Evolutionary conservation across 1,140 invertebrate species (phyloP).

Genomic region (Drosophila burlai): DNA sequence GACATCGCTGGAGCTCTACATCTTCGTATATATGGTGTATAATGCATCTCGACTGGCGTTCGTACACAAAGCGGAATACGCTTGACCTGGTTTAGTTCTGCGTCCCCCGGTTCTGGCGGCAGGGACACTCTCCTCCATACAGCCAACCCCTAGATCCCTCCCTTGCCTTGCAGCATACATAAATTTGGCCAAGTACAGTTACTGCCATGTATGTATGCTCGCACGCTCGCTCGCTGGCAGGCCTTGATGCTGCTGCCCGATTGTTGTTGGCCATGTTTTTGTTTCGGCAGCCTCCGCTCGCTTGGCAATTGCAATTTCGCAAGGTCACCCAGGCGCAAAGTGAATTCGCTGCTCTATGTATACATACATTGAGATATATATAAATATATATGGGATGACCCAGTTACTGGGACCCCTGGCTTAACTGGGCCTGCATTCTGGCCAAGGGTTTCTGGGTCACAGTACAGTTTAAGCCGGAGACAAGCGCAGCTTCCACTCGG

Average conservation of each 20-base stretch:
- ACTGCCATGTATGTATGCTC: conserved; percentile 56
- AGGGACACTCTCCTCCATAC: conserved; percentile 17
- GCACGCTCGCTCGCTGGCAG: conserved; percentile 30
- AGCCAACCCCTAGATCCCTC: conserved; percentile 5
- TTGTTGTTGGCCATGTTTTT: conserved; percentile 47
- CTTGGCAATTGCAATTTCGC: conserved; percentile 57
- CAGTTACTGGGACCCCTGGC: conserved; percentile 53
- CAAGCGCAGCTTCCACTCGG: conserved; percentile 47
- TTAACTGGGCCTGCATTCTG: conserved; percentile 62
- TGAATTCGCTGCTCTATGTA: conserved; percentile 18
- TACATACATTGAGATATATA: background rate
- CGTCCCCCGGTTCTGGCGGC: conserved; percentile 51
- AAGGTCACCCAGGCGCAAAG: conserved; percentile 69
- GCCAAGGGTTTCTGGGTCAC: conserved; percentile 59
- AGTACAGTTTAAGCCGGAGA: conserved; percentile 63
- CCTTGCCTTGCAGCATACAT: conserved; percentile 58
- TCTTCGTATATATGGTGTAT: background rate
- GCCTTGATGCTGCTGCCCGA: conserved; percentile 47
- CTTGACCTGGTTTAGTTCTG: conserved; percentile 79
- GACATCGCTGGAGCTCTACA: conserved; percentile 9
- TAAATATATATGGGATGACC: conserved; percentile 40
- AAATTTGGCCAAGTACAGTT: conserved; percentile 72
- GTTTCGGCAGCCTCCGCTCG: conserved; percentile 48
- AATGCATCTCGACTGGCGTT: conserved; percentile 5
- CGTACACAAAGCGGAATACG: conserved; percentile 49